Evolutionary conservation across 1,140 invertebrate genomes (phyloP), one percentile per base, ranked within the genome.

Genomic region (Temnothorax curvispinosus): DNA sequence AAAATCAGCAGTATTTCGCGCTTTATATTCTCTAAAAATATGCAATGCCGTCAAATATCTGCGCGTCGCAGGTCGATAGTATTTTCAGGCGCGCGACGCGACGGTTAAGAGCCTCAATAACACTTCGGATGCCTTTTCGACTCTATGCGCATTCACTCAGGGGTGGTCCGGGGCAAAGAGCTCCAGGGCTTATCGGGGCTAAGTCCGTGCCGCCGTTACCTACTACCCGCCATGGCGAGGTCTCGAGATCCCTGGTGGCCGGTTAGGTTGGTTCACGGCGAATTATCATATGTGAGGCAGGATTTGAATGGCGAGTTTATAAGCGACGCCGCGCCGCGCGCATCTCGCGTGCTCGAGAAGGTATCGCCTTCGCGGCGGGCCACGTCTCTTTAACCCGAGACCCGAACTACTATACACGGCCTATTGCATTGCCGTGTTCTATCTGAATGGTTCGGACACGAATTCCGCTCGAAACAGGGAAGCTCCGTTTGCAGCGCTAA

Each of bases 261-360:
- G 87, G 80, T 64, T 50, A 89, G 87, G 80, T 58, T 50, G 89
- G 82, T 88, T 85, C 87, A 50, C 78, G 56, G 89, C 89, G 84
- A 91, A 91, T 91, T 91, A 91, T 91, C 89, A 91, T 91, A 91
- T 69, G 78, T 87, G 65, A 88, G 77, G 54, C 35, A 60, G 72
- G 47, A 88, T 91, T 88, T 87, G 89, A 90, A 91, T 69, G 89
- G 87, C 87, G 82, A 81, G 81, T 60, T 90, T 90, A 90, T 86
- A 90, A 91, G 88, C 90, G 90, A 72, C 69, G 80, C 41, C 72
- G 32, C 76, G 38, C 38, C 27, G 50, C 50, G 86, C 69, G n/a
- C 71, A 74, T 88, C 75, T 41, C 71, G 54, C 44, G 38, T 50
- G 67, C 35, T 81, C 64, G 58, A 21, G 50, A 75, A 84, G 54